Base-by-base conservation (phyloP, 2,888 invertebrate species). In the Ceratothoa steindachneri region DNA sequence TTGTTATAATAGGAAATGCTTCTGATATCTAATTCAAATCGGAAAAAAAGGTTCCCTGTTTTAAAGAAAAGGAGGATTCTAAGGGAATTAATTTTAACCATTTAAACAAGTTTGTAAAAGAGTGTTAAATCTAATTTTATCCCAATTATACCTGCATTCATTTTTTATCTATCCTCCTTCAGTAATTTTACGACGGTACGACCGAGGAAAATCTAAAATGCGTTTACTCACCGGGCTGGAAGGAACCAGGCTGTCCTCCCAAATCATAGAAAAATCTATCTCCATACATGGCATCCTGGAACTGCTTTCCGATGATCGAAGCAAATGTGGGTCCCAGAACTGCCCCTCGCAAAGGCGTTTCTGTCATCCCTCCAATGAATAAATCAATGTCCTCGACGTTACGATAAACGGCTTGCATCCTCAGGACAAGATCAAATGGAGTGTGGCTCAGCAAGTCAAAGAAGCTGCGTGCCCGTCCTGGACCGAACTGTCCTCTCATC, bases 241-340 rank as follows among this genome's bases (percentile, higher is more conserved):
- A 78, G 2, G 75, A 78, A 1, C 78, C 75, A 0, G 78, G 60
- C 30, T 78, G 78, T 30, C 73, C 73, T 29, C 72, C 75, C 7
- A 80, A 51, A 24, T 80, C 80, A 66, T 80, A 80, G 74, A 80
- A 80, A 68, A 72, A 80, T 24, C 80, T 52, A 51, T 80, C 80
- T 29, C 90, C 91, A 55, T 86, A 85, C 80, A 89, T 89, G 0
- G 91, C 89, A 77, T 91, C 88, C 77, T 88, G 86, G 81, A 95
- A 89, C 84, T 95, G 94, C 82, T 92, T 91, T 77, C 89, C 85
- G 28, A 87, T 83, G 55, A 86, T 83, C 76, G 86, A 86, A n/a
- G 72, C 70, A 74, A 80, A 80, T n/a, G 80, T 80, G 72, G 73
- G 75, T 1, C 80, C 80, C 41, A 80, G 67, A 15, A 80, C 67